Conservation (phyloP, 1,140 invertebrate genomes). For the Atopsyche davidsoni region DNA sequence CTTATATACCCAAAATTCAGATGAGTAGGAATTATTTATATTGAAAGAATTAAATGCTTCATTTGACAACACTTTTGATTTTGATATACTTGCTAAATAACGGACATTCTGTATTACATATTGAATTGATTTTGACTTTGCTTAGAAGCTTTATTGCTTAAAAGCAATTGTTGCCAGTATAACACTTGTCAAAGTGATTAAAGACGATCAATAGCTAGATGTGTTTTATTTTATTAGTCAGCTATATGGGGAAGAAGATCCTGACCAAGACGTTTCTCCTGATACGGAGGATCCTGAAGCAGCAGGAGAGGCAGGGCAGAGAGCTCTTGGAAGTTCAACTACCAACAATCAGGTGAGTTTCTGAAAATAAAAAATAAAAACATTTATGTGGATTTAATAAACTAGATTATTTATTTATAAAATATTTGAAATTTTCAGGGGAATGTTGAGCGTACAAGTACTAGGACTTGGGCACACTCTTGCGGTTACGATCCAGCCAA, state of each 20-base stretch:
- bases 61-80: too few species aligned
- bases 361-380: constrained; percentile 22
- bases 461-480: constrained; percentile 80
- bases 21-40: too few species aligned
- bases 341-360: constrained; percentile 32
- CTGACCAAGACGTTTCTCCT: constrained; percentile 96
- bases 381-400: neutral
- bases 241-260: constrained; percentile 93
- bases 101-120: too few species aligned
- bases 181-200: neutral
- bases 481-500: constrained; percentile 79
- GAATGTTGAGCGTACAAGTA: constrained; percentile 77
- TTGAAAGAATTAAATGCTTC: too few species aligned
- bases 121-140: too few species aligned
- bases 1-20: too few species aligned
- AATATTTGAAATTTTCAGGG: constrained; percentile 41
- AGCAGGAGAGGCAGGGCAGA: constrained; percentile 44
- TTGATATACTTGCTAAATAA: too few species aligned
- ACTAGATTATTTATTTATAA: neutral
- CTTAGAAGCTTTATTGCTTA: too few species aligned
- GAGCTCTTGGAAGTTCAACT: constrained; percentile 38
- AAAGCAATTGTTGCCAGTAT: too few species aligned
- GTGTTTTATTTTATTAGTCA: constrained; percentile 81
- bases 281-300: constrained; percentile 91
- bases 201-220: neutral